Evolutionary conservation across 2,888 invertebrate genomes (phyloP).

Genomic region (Lycia hirtaria): DNA sequence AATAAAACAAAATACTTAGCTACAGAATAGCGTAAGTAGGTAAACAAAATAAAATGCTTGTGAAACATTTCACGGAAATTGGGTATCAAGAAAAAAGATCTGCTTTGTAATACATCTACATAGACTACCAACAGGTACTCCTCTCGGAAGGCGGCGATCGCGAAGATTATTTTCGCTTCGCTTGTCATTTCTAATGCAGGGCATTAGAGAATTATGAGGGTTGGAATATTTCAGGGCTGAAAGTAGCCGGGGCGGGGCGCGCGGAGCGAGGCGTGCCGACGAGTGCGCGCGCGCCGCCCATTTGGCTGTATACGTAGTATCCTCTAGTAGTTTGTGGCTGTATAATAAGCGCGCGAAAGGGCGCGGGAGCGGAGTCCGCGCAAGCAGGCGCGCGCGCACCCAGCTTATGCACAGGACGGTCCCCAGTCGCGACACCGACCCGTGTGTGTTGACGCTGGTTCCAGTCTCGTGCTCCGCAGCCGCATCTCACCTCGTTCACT

Average conservation of each 20-base stretch:
- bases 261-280: constrained; percentile 67
- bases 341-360: constrained; percentile 61
- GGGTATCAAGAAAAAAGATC: no score
- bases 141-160: no score
- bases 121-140: no score
- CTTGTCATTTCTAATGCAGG: background rate
- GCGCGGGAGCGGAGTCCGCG: constrained; percentile 45
- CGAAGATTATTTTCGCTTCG: no score
- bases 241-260: constrained; percentile 44
- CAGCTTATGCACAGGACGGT: constrained; percentile 17
- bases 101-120: no score
- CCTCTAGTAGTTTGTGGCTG: no score
- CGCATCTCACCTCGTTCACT: constrained; percentile 2
- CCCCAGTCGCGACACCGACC: constrained; percentile 26
- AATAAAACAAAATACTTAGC: no score
- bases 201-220: background rate
- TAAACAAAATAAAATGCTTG: no score
- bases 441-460: constrained; percentile 27
- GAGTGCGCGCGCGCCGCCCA: constrained; percentile 71
- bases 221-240: constrained; percentile 4
- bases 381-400: constrained; percentile 15
- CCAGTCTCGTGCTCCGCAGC: constrained; percentile 1
- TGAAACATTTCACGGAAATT: no score
- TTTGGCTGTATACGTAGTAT: constrained; percentile 42
- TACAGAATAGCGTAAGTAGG: no score